Base-by-base conservation (phyloP, 2,797 vertebrate genomes). In the Danio choprae region DNA sequence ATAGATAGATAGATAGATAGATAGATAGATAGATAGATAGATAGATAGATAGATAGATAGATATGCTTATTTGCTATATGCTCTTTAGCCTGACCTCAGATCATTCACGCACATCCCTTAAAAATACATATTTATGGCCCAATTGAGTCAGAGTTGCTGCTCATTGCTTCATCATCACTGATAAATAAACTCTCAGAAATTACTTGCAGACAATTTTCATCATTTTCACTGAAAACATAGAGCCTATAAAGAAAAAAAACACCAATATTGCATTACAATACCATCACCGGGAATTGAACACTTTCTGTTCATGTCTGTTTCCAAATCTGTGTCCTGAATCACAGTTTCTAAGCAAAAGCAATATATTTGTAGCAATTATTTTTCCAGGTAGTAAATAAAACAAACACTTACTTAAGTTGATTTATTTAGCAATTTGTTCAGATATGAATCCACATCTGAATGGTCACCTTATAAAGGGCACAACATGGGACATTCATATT, bases 131-230 rank as follows among this genome's bases (percentile, higher is more conserved):
- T 56, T 68, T 38, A 67, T 65, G 58, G 43, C 40, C 48, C 50
- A 74, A 62, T 59, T 41, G 11, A 40, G 20, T 70, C 29, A 36
- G 48, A 46, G 20, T n/a, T 77, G 16, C 63, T 50, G 22, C 40
- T 38, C 51, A 18, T 84, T 84, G 41, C 82, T 77, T 63, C 68
- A 80, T 65, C 59, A 36, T 16, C 36, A 50, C 65, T 80, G 72
- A 81, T 51, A 18, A 56, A 46, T 68, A 43, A 16, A 44, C 16
- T 11, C 36, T 56, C 7, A 20, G 46, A 74, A 79, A 53, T 38
- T 6, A 36, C 20, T 22, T 22, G 6, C 0, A 13, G 18, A 70
- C 55, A 53, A 58, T 41, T 58, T 58, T 41, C 75, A 68, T 16
- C 43, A 58, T n/a, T 67, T 46, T 38, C 29, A 13, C 40, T 41